Evolutionary conservation across 2,113 vertebrate genomes (phyloP).

Genomic region (Aptenodytes forsteri): DNA sequence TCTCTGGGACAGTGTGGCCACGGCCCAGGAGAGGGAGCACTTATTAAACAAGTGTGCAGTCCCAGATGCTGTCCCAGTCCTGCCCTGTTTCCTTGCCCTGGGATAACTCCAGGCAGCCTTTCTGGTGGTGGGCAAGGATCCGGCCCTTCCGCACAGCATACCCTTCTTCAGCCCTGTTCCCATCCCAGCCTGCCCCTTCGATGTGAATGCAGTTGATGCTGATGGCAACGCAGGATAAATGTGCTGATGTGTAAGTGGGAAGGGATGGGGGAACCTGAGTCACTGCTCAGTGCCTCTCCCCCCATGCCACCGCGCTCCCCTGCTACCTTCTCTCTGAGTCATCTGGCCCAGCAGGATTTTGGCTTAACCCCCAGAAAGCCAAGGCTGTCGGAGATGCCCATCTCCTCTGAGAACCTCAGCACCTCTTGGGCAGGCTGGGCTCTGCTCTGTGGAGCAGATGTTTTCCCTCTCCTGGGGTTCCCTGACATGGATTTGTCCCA

Average conservation of each 20-base stretch:
- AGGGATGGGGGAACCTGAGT: not conserved
- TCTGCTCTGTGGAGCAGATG: not conserved
- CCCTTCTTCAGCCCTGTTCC: not conserved
- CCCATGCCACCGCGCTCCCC: fast-evolving
- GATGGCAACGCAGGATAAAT: not conserved
- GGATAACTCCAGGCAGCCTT: not conserved
- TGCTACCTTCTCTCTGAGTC: not conserved
- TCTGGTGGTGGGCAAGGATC: not conserved
- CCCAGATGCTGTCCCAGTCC: not conserved
- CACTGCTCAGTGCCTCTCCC: not conserved
- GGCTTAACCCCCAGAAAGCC: not conserved
- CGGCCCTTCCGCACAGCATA: fast-evolving
- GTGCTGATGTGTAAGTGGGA: not conserved
- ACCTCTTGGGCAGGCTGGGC: not conserved
- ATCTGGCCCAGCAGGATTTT: not conserved
- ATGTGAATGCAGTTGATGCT: not conserved
- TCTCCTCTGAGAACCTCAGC: not conserved
- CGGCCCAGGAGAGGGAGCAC: not conserved
- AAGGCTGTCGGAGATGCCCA: not conserved
- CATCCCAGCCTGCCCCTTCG: not conserved
- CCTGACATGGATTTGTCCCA: not conserved
- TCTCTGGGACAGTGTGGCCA: not conserved
- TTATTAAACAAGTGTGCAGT: not conserved
- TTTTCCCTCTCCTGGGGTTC: not conserved
- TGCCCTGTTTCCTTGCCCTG: not conserved